Base-by-base conservation (phyloP, 2,888 invertebrate genomes). In the Meiosimyza platycephala region DNA sequence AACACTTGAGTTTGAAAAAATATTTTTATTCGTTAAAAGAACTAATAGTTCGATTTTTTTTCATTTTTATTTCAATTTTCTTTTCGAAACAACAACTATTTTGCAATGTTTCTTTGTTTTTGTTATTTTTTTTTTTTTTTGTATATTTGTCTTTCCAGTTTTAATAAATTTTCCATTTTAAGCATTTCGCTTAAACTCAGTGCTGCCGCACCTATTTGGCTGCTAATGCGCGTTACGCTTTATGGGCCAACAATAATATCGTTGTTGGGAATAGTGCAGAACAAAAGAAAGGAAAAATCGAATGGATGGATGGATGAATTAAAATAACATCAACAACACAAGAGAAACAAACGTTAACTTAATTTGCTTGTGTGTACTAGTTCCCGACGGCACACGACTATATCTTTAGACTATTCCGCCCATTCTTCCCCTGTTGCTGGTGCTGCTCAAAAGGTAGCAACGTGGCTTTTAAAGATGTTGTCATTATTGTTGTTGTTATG, bases 271-370 rank as follows among this genome's bases (percentile, higher is more conserved):
- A 40, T 40, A 40, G 40, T 9, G 40, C 40, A 40, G 40, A 40
- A 9, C 40, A 40, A 40, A 40, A 40, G 40, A 40, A 7, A 40
- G 40, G 40, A 40, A 40, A 40, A 40, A 40, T 40, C 9, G 9
- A 40, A 40, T 40, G 9, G 40, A 40, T 40, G 40, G 40, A 40
- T 40, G 40, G 40, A 40, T 40, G 40, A 40, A 40, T 40, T 40
- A 40, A 40, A 40, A 40, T 40, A 7, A 40, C 40, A 40, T 40
- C 40, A 40, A 40, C 40, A 66, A 54, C 15, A 28, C 28, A 54
- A 54, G 33, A 66, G 22, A 7, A 11, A 6, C 28, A 54, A 67
- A 48, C 57, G 57, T 57, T 67, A 67, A 67, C 57, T 55, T 67
- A 67, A 67, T 67, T 66, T 66, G 66, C 54, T 67, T 40, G 40